Percentiles rank a stretch among this genome's conserved stretches.
Evolutionary conservation across 2,797 vertebrate genomes (phyloP).

Genomic region (Loris lydekkerianus): DNA sequence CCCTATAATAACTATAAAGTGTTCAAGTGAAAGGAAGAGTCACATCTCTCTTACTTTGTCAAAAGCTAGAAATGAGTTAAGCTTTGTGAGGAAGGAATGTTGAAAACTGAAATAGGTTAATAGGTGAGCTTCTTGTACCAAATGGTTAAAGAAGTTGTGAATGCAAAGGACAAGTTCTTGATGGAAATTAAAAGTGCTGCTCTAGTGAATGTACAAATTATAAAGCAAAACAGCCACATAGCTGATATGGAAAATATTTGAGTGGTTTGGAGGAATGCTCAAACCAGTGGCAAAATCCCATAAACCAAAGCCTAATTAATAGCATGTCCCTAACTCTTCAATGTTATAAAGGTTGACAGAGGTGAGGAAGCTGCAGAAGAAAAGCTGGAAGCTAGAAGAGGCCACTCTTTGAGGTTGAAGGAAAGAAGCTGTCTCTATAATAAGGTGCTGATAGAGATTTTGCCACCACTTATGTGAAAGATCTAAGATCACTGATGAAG

Average conservation of each 20-base stretch:
- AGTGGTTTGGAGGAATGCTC: neutral
- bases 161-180: neutral
- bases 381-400: neutral
- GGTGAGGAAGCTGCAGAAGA: neutral
- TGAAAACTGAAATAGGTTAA: neutral
- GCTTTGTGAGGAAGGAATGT: neutral
- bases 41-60: neutral
- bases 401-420: no score
- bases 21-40: neutral
- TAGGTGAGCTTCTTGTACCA: neutral
- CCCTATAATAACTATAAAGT: neutral
- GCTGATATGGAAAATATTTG: neutral
- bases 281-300: neutral
- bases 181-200: neutral
- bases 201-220: neutral
- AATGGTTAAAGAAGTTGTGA: neutral
- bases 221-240: neutral
- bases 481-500: neutral
- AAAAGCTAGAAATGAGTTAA: neutral
- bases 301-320: neutral
- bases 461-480: neutral
- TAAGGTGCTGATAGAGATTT: no score
- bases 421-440: no score
- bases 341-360: neutral
- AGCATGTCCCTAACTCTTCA: neutral